These are phyloP conservation scores for Uromys caudimaculatus DNA, from an alignment of 2,797 vertebrate species.

Conservation along the genomic window DNA sequence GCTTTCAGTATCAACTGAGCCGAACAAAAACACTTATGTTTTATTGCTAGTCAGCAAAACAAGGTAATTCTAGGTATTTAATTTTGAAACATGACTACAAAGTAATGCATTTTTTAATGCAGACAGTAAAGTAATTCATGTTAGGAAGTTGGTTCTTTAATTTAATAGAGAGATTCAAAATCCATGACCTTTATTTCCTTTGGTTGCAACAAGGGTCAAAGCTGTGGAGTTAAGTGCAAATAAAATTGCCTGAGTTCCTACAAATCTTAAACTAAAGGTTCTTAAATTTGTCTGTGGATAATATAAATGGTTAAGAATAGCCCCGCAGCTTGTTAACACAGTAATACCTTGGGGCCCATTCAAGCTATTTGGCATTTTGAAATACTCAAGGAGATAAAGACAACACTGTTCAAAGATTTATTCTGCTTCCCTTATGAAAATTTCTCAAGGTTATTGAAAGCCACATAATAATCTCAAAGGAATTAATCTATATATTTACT, in stretches of 20 bases:
- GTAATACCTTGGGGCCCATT: background rate
- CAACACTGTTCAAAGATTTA: background rate
- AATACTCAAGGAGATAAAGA: background rate
- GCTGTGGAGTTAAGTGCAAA: background rate
- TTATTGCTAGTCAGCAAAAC: background rate
- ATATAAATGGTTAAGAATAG: background rate
- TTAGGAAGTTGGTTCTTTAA: constrained; percentile 8
- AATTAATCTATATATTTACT: background rate
- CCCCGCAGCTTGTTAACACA: background rate
- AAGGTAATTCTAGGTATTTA: background rate
- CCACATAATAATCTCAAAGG: background rate
- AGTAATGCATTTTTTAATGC: background rate
- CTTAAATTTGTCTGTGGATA: background rate
- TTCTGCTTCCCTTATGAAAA: background rate
- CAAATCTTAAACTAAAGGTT: background rate
- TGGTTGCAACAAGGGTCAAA: background rate
- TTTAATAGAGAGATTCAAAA: constrained; percentile 7
- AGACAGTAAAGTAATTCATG: background rate
- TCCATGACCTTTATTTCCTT: background rate
- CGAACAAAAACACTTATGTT: background rate
- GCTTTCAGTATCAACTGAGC: background rate
- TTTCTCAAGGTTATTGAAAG: background rate
- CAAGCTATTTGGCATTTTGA: background rate
- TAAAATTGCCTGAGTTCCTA: background rate
- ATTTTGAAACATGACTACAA: constrained; percentile 4